Evolutionary conservation across 2,113 vertebrate genomes (phyloP).

Genomic region (Rhegmatorhina hoffmannsi): DNA sequence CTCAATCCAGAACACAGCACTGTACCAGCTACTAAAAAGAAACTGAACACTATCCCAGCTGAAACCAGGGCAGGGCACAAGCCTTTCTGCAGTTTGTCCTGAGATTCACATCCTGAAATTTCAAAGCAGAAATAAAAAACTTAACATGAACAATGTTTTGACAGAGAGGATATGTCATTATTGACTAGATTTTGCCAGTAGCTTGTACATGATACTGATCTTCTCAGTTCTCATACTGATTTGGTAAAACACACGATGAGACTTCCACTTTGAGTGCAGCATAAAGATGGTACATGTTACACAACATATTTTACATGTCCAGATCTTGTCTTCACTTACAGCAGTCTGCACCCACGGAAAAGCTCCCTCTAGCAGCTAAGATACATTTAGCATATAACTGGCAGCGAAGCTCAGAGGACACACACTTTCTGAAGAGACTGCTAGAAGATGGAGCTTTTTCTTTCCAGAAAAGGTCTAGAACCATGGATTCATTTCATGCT

Average conservation of each 20-base stretch:
- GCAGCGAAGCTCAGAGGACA: background rate
- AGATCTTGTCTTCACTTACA: background rate
- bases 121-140: background rate
- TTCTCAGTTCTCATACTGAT: background rate
- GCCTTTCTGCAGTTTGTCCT: background rate
- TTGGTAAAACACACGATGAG: background rate
- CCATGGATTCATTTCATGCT: background rate
- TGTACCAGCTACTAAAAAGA: background rate
- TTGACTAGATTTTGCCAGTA: background rate
- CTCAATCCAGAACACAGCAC: background rate
- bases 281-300: background rate
- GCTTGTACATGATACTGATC: background rate
- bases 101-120: background rate
- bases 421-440: background rate
- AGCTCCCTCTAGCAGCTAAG: background rate
- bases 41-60: background rate
- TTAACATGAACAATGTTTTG: background rate
- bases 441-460: background rate
- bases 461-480: background rate
- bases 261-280: background rate
- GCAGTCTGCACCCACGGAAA: background rate
- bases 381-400: background rate
- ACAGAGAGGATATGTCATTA: background rate
- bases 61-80: background rate
- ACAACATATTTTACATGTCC: background rate